These are phyloP conservation scores for Malurus splendens DNA, from an alignment of 2,797 vertebrate genomes.

Conservation along the genomic window DNA sequence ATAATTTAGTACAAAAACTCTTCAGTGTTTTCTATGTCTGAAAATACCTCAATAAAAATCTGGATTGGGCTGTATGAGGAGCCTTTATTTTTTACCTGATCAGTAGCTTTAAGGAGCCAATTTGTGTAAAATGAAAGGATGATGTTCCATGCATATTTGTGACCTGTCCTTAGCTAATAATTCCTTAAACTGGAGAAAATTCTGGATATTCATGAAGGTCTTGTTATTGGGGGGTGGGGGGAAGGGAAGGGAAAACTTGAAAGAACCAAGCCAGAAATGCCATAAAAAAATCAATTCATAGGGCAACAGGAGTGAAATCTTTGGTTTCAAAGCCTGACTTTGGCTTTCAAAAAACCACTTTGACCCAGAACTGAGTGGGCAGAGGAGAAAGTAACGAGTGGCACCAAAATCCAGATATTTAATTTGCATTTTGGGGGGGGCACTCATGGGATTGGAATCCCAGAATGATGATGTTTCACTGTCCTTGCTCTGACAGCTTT, in stretches of 20 bases:
- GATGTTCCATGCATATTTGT: background rate
- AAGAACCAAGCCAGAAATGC: background rate
- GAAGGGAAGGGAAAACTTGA: background rate
- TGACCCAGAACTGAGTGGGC: background rate
- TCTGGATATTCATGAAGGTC: background rate
- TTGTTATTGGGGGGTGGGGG: background rate
- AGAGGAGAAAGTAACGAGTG: background rate
- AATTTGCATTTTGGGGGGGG: background rate
- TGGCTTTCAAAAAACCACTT: background rate
- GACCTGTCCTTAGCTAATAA: background rate
- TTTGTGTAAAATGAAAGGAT: background rate
- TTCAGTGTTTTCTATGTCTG: background rate
- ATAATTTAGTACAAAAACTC: background rate
- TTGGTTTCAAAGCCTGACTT: background rate
- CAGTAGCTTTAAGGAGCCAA: background rate
- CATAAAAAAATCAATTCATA: background rate
- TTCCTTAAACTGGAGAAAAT: background rate
- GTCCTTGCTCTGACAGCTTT: background rate
- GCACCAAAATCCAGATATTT: background rate
- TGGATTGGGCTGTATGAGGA: background rate
- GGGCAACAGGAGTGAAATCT: background rate
- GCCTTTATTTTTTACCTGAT: background rate
- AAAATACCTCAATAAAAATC: background rate
- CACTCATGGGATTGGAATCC: accelerated
- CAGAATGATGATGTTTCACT: background rate